These are phyloP conservation scores for Drosophila crucigera DNA, from an alignment of 2,888 invertebrate genomes.

Conservation along the genomic window DNA sequence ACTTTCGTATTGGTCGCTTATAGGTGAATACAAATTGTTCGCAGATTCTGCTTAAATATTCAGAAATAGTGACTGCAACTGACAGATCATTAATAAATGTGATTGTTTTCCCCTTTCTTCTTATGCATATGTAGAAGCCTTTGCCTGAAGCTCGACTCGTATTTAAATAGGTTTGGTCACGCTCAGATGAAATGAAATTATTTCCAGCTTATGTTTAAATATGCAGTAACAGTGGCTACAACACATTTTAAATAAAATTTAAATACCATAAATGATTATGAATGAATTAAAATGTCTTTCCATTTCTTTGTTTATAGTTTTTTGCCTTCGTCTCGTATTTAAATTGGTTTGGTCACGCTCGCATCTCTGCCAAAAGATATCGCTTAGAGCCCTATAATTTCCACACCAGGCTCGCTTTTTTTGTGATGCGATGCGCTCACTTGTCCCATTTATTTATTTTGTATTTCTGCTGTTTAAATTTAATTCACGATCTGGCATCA, in stretches of 20 bases:
- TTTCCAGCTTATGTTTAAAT: not conserved
- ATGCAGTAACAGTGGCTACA: not conserved
- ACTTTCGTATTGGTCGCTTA: not conserved
- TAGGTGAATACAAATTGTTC: not conserved
- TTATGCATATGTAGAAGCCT: not conserved
- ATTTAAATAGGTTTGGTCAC: constrained; percentile 6
- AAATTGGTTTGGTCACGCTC: constrained; percentile 11
- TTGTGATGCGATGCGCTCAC: constrained; percentile 57
- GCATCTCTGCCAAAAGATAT: constrained; percentile 27
- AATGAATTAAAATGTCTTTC: not conserved
- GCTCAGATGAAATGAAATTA: not conserved
- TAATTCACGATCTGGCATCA: constrained; percentile 76
- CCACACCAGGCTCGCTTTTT: constrained; percentile 39
- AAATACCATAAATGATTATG: not conserved
- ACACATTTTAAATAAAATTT: not conserved
- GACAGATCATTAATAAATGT: not conserved
- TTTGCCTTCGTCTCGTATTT: not conserved
- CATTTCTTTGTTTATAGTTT: not conserved
- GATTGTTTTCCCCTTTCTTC: not conserved
- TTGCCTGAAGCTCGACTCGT: not conserved
- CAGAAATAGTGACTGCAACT: not conserved
- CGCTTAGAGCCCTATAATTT: constrained; percentile 59
- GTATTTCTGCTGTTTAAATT: constrained; percentile 78
- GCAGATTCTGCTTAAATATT: not conserved
- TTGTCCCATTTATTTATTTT: constrained; percentile 82